Evolutionary conservation across 2,888 invertebrate species (phyloP).

Genomic region (Druceiella hillmani): DNA sequence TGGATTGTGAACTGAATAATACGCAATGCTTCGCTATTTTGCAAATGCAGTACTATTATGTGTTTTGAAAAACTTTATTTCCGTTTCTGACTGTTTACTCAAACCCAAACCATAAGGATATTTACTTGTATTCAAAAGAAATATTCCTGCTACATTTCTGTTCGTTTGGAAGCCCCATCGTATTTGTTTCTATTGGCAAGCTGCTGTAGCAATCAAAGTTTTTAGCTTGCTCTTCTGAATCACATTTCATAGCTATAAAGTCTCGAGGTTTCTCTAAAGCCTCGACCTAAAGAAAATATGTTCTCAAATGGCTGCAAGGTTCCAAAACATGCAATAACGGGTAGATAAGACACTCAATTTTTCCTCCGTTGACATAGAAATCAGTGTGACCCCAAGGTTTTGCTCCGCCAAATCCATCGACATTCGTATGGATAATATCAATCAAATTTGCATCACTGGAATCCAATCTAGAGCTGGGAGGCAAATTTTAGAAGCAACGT

Average conservation of each 20-base stretch:
- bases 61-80: no score
- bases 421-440: slow-evolving; percentile 41
- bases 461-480: slow-evolving; percentile 30
- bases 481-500: slow-evolving; percentile 37
- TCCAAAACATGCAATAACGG: slow-evolving; percentile 38
- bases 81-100: no score
- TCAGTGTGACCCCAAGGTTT: slow-evolving; percentile 40
- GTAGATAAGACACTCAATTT: slow-evolving; percentile 39
- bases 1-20: no score
- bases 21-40: no score
- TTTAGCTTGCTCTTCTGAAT: slow-evolving; percentile 38
- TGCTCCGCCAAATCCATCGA: slow-evolving; percentile 45
- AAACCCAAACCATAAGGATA: no score
- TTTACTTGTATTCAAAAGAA: no score
- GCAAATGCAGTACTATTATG: no score
- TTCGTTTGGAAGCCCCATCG: no score
- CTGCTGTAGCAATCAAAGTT: slow-evolving; percentile 37
- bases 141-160: no score
- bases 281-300: slow-evolving; percentile 41
- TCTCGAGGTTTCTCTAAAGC: slow-evolving; percentile 41
- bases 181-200: no score
- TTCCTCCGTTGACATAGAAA: slow-evolving; percentile 42
- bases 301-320: slow-evolving; percentile 36
- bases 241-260: slow-evolving; percentile 37
- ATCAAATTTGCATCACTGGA: slow-evolving; percentile 33